Evolutionary conservation across 1,140 invertebrate species (phyloP).

Genomic region (Solenopsis fugax): DNA sequence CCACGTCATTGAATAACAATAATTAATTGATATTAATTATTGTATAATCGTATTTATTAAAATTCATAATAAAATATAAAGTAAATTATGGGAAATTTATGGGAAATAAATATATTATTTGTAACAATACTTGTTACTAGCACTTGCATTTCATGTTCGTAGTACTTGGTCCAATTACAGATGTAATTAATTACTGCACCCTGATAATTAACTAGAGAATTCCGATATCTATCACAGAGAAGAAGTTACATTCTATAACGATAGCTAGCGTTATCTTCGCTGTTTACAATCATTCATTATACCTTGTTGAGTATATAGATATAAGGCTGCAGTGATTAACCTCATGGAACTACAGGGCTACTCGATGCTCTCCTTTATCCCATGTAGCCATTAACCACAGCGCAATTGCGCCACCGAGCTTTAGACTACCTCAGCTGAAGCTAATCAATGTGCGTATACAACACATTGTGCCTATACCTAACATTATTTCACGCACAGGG

Average conservation of each 20-base stretch:
- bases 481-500: conserved; percentile 44
- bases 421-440: neutral
- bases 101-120: neutral
- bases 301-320: neutral
- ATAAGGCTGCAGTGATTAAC: conserved; percentile 57
- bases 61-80: neutral
- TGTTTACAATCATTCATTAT: conserved; percentile 13
- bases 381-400: conserved; percentile 54
- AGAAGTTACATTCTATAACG: neutral
- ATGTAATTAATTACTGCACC: neutral
- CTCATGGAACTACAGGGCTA: conserved; percentile 16
- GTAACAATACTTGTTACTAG: neutral
- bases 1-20: neutral
- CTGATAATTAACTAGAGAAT: conserved; percentile 17
- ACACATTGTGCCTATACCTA: conserved; percentile 44
- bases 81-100: neutral
- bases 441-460: conserved; percentile 58
- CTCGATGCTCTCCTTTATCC: conserved; percentile 46
- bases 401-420: conserved; percentile 54
- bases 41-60: neutral
- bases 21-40: neutral
- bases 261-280: neutral
- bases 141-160: neutral
- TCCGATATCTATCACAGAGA: neutral
- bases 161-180: neutral